phyloP scores from a whole-genome alignment of 64 coral and sea anemone genomes.

The Porites australiensis region DNA sequence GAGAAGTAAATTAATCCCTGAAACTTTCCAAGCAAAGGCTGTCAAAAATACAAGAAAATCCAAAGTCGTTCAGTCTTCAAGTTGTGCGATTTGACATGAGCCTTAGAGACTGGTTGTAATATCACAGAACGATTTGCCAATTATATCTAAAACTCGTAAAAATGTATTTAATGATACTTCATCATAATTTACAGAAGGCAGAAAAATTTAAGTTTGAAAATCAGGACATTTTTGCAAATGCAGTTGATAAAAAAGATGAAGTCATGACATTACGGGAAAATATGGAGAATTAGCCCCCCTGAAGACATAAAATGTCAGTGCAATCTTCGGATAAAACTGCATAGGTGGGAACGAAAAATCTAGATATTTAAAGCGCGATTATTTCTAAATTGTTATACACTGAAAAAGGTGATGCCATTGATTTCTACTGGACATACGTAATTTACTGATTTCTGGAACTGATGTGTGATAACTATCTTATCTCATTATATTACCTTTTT shows the following conservation, averaged over 20 bases:
- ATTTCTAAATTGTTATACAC: too few species aligned
- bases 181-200: not conserved
- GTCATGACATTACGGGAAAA: too few species aligned
- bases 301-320: too few species aligned
- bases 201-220: not conserved
- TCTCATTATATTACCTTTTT: slow-evolving; percentile 50
- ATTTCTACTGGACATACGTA: not conserved
- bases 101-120: not conserved
- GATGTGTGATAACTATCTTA: not conserved
- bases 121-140: too few species aligned
- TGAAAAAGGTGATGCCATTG: too few species aligned
- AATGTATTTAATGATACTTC: not conserved
- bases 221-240: not conserved
- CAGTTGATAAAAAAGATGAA: too few species aligned
- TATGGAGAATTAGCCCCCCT: too few species aligned
- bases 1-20: too few species aligned
- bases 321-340: too few species aligned
- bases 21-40: not conserved
- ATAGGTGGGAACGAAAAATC: too few species aligned
- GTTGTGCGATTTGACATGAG: not conserved
- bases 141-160: slow-evolving; percentile 27
- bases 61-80: not conserved
- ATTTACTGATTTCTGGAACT: not conserved
- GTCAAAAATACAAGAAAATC: not conserved
- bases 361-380: too few species aligned